Conservation (phyloP, 2,888 invertebrate species). For the Nomada flava region DNA sequence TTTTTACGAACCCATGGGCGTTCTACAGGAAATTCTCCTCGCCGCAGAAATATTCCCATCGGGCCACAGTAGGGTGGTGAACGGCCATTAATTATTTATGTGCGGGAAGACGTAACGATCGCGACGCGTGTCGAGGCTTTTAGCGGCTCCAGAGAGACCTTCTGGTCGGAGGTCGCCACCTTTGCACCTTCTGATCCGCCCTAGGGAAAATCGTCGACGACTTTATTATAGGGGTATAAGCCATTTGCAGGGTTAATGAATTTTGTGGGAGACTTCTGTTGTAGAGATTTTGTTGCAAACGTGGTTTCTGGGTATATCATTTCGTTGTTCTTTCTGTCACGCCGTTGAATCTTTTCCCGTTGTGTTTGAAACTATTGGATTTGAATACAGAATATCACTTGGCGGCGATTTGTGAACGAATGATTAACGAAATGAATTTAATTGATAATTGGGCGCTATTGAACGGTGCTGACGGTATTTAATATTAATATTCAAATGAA, state of each 20-base stretch:
- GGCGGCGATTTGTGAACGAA: not conserved
- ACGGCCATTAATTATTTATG: constrained; percentile 74
- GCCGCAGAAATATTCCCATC: constrained; percentile 63
- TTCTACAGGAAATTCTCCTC: constrained; percentile 17
- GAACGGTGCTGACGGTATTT: not conserved
- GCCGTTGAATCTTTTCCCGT: too few relatives aligned
- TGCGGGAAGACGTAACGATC: constrained; percentile 69
- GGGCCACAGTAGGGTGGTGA: constrained; percentile 47
- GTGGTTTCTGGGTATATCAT: too few relatives aligned
- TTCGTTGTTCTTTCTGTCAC: too few relatives aligned
- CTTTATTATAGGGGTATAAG: constrained; percentile 55
- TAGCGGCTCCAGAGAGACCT: constrained; percentile 47
- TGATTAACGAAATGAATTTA: not conserved
- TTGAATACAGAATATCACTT: too few relatives aligned
- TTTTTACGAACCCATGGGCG: constrained; percentile 58
- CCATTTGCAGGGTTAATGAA: constrained; percentile 14
- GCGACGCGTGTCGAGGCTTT: constrained; percentile 70
- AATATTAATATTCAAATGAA: too few relatives aligned
- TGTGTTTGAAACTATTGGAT: too few relatives aligned
- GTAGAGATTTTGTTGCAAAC: too few relatives aligned
- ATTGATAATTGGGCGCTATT: not conserved
- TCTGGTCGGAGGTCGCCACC: constrained; percentile 54
- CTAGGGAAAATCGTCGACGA: constrained; percentile 43
- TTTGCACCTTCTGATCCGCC: constrained; percentile 56
- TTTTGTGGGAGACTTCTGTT: too few relatives aligned